phyloP scores from a whole-genome alignment of 2,113 vertebrate species.

The Epinephelus fuscoguttatus region DNA sequence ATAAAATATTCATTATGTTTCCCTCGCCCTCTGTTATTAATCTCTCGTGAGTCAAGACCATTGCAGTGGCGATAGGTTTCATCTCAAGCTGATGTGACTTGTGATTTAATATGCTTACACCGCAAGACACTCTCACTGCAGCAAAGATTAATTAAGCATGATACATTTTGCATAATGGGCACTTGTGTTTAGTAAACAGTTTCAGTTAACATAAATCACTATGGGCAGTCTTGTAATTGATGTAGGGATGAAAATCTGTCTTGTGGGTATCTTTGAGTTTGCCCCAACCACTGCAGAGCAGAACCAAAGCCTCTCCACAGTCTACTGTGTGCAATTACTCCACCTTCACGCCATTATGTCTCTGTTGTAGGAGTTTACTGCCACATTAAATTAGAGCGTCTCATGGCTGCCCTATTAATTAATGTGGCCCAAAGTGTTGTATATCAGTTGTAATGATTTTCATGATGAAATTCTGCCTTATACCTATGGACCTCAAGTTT shows the following conservation, averaged over 20 bases:
- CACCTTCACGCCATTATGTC: neutral
- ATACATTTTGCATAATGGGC: conserved; percentile 66
- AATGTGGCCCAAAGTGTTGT: neutral
- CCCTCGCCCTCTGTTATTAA: conserved; percentile 25
- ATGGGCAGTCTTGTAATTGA: conserved; percentile 41
- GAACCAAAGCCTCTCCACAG: conserved; percentile 7
- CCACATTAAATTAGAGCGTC: conserved; percentile 24
- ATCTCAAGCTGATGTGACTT: conserved; percentile 47
- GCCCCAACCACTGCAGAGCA: conserved; percentile 19
- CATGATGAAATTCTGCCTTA: neutral
- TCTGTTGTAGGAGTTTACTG: conserved; percentile 12
- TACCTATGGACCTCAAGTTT: neutral
- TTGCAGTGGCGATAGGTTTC: conserved; percentile 2
- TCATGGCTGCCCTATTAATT: conserved; percentile 14
- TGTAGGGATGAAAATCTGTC: conserved; percentile 24
- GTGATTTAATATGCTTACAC: conserved; percentile 61
- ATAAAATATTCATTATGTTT: conserved; percentile 39
- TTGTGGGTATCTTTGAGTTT: conserved; percentile 9
- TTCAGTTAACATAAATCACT: conserved; percentile 64
- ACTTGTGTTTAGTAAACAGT: conserved; percentile 66
- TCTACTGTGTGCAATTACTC: neutral
- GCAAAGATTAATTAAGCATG: conserved; percentile 60
- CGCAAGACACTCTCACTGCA: conserved; percentile 31
- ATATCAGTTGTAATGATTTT: neutral
- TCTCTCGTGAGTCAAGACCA: conserved; percentile 16